A percentile compares a stretch with the other conserved stretches of the same genome.
Evolutionary conservation across 2,113 vertebrate species (phyloP).

Genomic region (Ptilonorhynchus violaceus): DNA sequence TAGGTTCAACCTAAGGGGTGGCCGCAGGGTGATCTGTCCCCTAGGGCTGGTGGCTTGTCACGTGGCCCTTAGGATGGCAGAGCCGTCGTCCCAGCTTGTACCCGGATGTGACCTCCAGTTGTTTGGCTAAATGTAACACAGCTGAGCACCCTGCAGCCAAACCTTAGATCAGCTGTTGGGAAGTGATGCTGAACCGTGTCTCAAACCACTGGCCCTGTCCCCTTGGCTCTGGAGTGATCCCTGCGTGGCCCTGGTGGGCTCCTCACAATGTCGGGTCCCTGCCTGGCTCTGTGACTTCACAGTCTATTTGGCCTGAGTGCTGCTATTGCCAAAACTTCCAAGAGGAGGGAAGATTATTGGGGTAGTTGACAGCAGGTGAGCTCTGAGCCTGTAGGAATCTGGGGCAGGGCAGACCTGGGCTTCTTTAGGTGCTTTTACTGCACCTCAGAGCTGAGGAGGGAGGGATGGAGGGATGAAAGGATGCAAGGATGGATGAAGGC

Average conservation of each 20-base stretch:
- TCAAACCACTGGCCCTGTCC: accelerated
- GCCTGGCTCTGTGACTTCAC: accelerated
- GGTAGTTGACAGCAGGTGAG: background rate
- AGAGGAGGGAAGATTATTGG: accelerated
- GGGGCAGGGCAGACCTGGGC: background rate
- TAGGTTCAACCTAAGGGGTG: background rate
- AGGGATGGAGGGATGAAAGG: background rate
- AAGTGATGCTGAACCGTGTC: background rate
- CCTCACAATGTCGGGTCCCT: accelerated
- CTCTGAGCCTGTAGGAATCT: background rate
- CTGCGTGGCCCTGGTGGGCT: accelerated
- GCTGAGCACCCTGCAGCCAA: background rate
- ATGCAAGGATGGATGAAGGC: background rate
- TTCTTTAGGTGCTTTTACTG: background rate
- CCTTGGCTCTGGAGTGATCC: accelerated
- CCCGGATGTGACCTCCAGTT: background rate
- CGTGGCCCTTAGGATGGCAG: background rate
- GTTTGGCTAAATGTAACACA: background rate
- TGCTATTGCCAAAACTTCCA: background rate
- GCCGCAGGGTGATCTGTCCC: background rate
- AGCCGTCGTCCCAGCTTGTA: accelerated
- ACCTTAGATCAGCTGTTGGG: background rate
- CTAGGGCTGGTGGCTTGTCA: background rate
- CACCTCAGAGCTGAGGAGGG: background rate
- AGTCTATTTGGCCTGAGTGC: accelerated